Evolutionary conservation across 2,113 vertebrate species (phyloP).

Genomic region (Perccottus glenii): DNA sequence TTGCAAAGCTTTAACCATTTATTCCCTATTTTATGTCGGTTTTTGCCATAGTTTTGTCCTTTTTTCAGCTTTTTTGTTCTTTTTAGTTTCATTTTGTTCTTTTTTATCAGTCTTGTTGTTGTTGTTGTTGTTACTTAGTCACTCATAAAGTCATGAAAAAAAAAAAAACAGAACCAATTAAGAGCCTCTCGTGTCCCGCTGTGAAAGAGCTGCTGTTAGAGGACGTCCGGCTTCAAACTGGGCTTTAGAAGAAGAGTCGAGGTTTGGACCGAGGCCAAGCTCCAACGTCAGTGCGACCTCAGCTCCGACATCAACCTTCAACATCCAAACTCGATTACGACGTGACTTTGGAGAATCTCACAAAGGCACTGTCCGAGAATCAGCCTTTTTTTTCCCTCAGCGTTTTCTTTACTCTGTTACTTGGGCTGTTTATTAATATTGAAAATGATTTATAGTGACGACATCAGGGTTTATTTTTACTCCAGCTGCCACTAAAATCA

Average conservation of each 20-base stretch:
- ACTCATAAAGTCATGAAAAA: too few relatives aligned
- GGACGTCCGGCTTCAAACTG: constrained; percentile 48
- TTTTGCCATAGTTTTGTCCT: too few relatives aligned
- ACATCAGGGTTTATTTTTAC: constrained; percentile 16
- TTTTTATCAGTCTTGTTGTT: too few relatives aligned
- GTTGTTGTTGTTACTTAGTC: too few relatives aligned
- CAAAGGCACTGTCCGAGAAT: constrained; percentile 34
- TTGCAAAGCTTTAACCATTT: too few relatives aligned
- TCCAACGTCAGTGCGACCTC: constrained; percentile 51
- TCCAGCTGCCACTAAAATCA: too few relatives aligned
- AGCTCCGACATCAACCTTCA: constrained; percentile 59
- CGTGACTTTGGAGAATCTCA: constrained; percentile 68
- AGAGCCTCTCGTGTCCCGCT: constrained; percentile 27
- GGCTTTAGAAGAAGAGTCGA: constrained; percentile 24
- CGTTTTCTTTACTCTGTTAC: constrained; percentile 17
- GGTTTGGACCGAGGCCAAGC: constrained; percentile 61
- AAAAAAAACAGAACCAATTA: too few relatives aligned
- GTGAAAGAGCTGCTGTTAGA: constrained; percentile 42
- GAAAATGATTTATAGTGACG: constrained; percentile 14
- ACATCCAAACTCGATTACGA: constrained; percentile 66
- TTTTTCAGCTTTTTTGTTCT: too few relatives aligned
- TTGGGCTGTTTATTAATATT: constrained; percentile 4
- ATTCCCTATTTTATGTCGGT: too few relatives aligned
- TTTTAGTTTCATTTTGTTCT: too few relatives aligned
- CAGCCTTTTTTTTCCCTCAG: constrained; percentile 32